Evolutionary conservation across 2,113 vertebrate genomes (phyloP), one percentile per base, ranked within the genome.

Genomic region (Antechinus stuartii): DNA sequence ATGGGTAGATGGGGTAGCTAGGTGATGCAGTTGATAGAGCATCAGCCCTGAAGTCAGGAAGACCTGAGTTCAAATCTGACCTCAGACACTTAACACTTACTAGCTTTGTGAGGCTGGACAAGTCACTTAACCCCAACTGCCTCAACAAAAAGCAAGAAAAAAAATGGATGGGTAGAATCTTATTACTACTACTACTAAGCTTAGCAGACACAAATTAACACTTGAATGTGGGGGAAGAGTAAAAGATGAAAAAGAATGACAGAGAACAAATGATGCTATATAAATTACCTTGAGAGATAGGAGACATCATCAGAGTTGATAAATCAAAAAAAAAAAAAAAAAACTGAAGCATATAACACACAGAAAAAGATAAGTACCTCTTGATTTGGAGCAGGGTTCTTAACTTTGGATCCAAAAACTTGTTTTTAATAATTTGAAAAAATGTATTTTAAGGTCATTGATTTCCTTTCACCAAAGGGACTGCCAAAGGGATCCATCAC

Each of bases 181-280:
- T 46, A 89, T 24, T 46, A 56, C 16, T 61, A 55, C 47, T 14
- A 14, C 23, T n/a, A 92, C 19, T 54, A 61, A 46, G 24, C n/a
- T 19, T 49, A 89, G 47, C 16, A 76, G 19, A 35, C 1, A 47
- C 5, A 61, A 50, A 50, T 90, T 90, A 92, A 12, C 1, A 52
- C 30, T 89, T 7, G 47, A 26, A 27, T 55, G 53, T 9, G 10
- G 54, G 11, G 24, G 16, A 8, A 0, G 25, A 8, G 23, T 0
- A 0, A 0, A 54, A 42, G 12, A 16, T 2, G 47, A 26, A 2
- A 0, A 0, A 1, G 1, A 9, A 61, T 61, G 30, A 35, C 57
- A 61, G 57, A 61, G 26, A 61, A 35, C 27, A 61, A 61, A 35
- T 61, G 0, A 1, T 10, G 9, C 14, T 47, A 90, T 47, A 90